Base-by-base conservation (phyloP, 1,140 invertebrate genomes). In the Cepaea nemoralis region DNA sequence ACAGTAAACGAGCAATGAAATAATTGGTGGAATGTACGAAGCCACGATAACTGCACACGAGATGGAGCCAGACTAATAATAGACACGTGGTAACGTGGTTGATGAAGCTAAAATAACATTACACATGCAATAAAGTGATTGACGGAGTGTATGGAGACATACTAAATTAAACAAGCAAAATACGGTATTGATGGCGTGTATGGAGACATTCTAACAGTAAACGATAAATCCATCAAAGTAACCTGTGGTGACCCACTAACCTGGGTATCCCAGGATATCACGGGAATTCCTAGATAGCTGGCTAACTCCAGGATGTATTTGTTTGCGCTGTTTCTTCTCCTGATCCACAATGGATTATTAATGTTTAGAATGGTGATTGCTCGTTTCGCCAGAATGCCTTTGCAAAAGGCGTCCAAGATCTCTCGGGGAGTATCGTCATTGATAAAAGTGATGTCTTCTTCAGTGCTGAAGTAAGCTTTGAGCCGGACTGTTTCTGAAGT, bases 221-320 rank as follows among this genome's bases (percentile, higher is more conserved):
- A 55, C 50, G 50, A 16, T n/a, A 55, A 55, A n/a, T 55, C 50
- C n/a, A n/a, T 55, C 50, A 45, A 0, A 63, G 83, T 83, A 48
- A 86, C 85, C 77, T 82, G 70, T 12, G 75, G 35, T 0, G 70
- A 70, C 1, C 83, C 83, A 6, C 75, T 77, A 40, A 76, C 80
- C 35, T 86, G 82, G 2, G 85, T 76, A 74, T 86, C 83, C 85
- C 85, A 86, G 6, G 85, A 84, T 19, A 86, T 80, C 48, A 84
- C 69, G 0, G 85, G 85, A 39, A 86, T 77, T 2, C 85, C 85
- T 24, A 84, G 70, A 67, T 48, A 78, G 27, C 77, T 42, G 8
- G 83, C 82, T 50, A 86, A 50, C 31, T 84, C 74, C 12, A 79
- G 37, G 37, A 86, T 75, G 82, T 86, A 86, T 24, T 77, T 27